These are phyloP conservation scores for Pollenia labialis DNA, from an alignment of 2,888 invertebrate species.

Conservation along the genomic window DNA sequence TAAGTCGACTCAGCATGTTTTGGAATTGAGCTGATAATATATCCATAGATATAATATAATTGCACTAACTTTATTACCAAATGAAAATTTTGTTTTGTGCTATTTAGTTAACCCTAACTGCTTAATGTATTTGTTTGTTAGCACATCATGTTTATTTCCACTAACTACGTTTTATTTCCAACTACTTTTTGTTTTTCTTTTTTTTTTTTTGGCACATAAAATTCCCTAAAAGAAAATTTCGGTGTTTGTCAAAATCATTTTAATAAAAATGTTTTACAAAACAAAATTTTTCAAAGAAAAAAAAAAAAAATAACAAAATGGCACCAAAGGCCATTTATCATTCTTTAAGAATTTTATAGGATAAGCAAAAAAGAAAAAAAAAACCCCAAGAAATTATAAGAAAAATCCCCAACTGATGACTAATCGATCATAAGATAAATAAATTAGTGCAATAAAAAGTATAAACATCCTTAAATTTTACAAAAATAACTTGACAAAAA, in stretches of 20 bases:
- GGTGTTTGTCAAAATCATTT: background rate
- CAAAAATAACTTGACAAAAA: constrained; percentile 7
- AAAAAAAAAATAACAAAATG: background rate
- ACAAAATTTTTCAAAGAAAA: background rate
- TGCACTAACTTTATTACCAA: too few relatives aligned
- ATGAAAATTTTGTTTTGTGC: background rate
- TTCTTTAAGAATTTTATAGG: constrained; percentile 24
- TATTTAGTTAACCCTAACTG: background rate
- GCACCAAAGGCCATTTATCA: constrained; percentile 41
- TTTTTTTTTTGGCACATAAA: background rate
- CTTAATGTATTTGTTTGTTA: constrained; percentile 1
- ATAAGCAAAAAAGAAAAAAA: too few relatives aligned
- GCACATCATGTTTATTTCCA: constrained; percentile 38
- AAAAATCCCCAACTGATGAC: constrained; percentile 48
- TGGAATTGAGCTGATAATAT: too few relatives aligned
- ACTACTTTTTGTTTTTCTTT: background rate
- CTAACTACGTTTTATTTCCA: constrained; percentile 43
- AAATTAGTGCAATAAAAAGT: constrained; percentile 21
- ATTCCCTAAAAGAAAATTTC: background rate
- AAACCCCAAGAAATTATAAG: background rate
- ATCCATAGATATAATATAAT: too few relatives aligned
- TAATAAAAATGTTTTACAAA: background rate
- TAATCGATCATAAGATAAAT: constrained; percentile 59
- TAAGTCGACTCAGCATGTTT: too few relatives aligned
- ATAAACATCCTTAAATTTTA: constrained; percentile 20